Conservation (phyloP, 2,888 invertebrate species). For the Diaperis boleti region DNA sequence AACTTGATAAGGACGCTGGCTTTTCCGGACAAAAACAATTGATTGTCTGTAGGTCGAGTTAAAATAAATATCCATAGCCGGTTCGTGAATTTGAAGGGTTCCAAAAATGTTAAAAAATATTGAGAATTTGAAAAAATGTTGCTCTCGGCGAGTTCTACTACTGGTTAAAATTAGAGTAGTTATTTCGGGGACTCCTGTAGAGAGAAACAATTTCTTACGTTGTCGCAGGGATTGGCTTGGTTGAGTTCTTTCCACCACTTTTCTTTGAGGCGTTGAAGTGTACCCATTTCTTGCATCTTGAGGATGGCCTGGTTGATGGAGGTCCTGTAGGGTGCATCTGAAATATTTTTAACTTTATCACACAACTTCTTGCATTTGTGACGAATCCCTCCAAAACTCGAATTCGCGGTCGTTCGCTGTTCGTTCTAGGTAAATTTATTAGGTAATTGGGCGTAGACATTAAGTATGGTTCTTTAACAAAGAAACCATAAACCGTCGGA, state of each 20-base stretch:
- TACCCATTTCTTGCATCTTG: slow-evolving; percentile 90
- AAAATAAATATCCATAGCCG: too few species aligned
- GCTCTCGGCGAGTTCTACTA: too few species aligned
- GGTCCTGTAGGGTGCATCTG: slow-evolving; percentile 82
- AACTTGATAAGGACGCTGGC: too few species aligned
- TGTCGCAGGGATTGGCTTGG: slow-evolving; percentile 72
- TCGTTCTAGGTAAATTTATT: slow-evolving; percentile 50
- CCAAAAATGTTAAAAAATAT: too few species aligned
- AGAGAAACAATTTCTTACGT: slow-evolving; percentile 57
- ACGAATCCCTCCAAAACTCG: background rate
- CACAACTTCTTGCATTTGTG: background rate
- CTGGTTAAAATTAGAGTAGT: too few species aligned
- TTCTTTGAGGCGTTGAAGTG: slow-evolving; percentile 82
- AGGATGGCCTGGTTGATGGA: slow-evolving; percentile 89
- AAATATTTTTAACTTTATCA: too few species aligned
- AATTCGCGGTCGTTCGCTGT: slow-evolving; percentile 10
- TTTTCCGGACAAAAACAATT: too few species aligned
- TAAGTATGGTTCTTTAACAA: slow-evolving; percentile 53
- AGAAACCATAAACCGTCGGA: slow-evolving; percentile 56
- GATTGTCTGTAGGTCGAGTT: too few species aligned
- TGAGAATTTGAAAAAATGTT: too few species aligned
- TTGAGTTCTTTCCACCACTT: slow-evolving; percentile 90
- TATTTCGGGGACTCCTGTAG: too few species aligned
- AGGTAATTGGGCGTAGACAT: slow-evolving; percentile 54
- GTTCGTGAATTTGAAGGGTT: too few species aligned